Evolutionary conservation across 2,113 vertebrate genomes (phyloP).

Genomic region (Smithornis capensis): DNA sequence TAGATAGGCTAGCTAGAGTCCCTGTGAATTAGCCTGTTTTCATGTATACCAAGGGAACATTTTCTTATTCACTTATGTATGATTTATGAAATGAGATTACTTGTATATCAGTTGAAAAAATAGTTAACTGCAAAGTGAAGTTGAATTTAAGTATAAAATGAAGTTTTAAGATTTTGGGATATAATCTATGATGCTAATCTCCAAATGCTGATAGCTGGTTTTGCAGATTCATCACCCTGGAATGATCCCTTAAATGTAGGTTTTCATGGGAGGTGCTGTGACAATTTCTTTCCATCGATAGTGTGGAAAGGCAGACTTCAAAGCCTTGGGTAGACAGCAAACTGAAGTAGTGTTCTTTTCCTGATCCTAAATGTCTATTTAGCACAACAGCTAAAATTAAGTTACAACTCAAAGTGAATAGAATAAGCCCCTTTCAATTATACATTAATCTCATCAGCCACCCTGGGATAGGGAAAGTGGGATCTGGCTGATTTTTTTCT

Average conservation of each 20-base stretch:
- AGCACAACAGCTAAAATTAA: not conserved
- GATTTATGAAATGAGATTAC: not conserved
- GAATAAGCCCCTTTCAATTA: not conserved
- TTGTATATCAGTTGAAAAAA: not conserved
- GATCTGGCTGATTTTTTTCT: not conserved
- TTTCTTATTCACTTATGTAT: not conserved
- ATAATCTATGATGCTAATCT: not conserved
- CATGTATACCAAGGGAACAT: not conserved
- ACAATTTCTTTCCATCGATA: not conserved
- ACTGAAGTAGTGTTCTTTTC: not conserved
- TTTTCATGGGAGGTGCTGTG: not conserved
- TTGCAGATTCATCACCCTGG: not conserved
- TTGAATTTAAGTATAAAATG: not conserved
- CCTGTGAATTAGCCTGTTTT: not conserved
- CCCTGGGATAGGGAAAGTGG: not conserved
- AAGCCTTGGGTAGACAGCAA: not conserved
- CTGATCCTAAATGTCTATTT: not conserved
- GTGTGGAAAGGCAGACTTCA: not conserved
- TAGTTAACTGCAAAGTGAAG: not conserved
- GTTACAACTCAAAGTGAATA: not conserved
- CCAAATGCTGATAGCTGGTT: not conserved
- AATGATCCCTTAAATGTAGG: not conserved
- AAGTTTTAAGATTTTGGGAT: not conserved
- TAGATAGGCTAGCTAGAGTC: not conserved
- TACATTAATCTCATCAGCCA: not conserved